Conservation (phyloP, 2,113 vertebrate genomes). For the Corythoichthys intestinalis region DNA sequence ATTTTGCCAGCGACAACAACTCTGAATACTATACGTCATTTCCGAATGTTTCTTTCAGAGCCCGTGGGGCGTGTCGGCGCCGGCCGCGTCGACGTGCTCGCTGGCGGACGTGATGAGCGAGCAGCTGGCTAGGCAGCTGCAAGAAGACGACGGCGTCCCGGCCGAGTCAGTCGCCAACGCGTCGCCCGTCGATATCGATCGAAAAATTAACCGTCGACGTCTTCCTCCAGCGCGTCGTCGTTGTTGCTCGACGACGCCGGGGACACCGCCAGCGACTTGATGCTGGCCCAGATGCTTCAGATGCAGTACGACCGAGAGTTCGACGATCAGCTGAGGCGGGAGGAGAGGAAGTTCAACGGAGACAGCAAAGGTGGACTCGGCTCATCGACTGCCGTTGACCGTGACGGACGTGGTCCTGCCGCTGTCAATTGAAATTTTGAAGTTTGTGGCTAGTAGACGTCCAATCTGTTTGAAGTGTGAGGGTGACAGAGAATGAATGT, state of each 20-base stretch:
- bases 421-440: too few species aligned
- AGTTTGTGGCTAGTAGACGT: too few species aligned
- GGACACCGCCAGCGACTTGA: constrained; percentile 89
- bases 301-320: constrained; percentile 97
- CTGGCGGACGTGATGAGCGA: constrained; percentile 97
- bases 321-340: constrained; percentile 87
- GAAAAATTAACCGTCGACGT: not conserved
- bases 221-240: constrained; percentile 67
- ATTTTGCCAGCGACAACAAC: too few species aligned
- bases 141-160: constrained; percentile 73
- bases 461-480: too few species aligned
- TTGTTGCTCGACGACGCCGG: constrained; percentile 66
- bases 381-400: too few species aligned
- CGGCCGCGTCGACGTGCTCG: constrained; percentile 75
- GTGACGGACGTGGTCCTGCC: too few species aligned
- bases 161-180: constrained; percentile 65
- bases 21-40: too few species aligned
- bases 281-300: constrained; percentile 96
- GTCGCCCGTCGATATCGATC: too few species aligned
- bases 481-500: too few species aligned
- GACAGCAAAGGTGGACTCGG: constrained; percentile 87
- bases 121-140: constrained; percentile 86
- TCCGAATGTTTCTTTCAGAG: constrained; percentile 65
- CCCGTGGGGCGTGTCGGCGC: constrained; percentile 80
- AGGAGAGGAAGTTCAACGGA: constrained; percentile 95